phyloP scores from a whole-genome alignment of 1,140 invertebrate genomes.

The Spodoptera litura region DNA sequence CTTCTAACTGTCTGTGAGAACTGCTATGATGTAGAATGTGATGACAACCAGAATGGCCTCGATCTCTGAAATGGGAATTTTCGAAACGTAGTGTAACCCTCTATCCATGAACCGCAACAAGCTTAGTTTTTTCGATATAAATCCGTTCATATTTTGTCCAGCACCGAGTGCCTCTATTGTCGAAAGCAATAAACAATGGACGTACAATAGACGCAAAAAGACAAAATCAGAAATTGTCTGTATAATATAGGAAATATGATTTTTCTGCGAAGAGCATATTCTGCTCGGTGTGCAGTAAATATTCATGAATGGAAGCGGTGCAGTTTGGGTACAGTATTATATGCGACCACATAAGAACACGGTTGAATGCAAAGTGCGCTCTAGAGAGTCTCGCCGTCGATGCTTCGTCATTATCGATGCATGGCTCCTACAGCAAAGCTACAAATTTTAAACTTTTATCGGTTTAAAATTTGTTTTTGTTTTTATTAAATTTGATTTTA shows the following conservation, averaged over 20 bases:
- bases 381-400: conserved; percentile 28
- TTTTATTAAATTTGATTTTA: too few relatives aligned
- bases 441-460: conserved; percentile 27
- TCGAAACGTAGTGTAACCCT: too few relatives aligned
- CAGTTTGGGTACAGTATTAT: conserved; percentile 50
- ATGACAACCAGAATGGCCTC: too few relatives aligned
- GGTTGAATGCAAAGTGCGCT: conserved; percentile 46
- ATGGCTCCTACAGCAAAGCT: conserved; percentile 2
- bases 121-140: too few relatives aligned
- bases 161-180: too few relatives aligned
- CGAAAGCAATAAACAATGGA: not conserved
- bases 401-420: conserved; percentile 47
- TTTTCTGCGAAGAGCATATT: conserved; percentile 36
- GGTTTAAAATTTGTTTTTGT: conserved; percentile 7
- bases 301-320: conserved; percentile 50
- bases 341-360: conserved; percentile 49
- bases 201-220: not conserved
- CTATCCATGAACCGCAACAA: too few relatives aligned
- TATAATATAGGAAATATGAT: conserved; percentile 29
- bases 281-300: conserved; percentile 49
- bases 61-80: too few relatives aligned
- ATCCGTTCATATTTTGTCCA: too few relatives aligned
- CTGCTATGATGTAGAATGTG: too few relatives aligned
- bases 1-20: too few relatives aligned
- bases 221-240: conserved; percentile 6